Base-by-base conservation (phyloP, 2,113 vertebrate genomes). In the Nothobranchius furzeri region DNA sequence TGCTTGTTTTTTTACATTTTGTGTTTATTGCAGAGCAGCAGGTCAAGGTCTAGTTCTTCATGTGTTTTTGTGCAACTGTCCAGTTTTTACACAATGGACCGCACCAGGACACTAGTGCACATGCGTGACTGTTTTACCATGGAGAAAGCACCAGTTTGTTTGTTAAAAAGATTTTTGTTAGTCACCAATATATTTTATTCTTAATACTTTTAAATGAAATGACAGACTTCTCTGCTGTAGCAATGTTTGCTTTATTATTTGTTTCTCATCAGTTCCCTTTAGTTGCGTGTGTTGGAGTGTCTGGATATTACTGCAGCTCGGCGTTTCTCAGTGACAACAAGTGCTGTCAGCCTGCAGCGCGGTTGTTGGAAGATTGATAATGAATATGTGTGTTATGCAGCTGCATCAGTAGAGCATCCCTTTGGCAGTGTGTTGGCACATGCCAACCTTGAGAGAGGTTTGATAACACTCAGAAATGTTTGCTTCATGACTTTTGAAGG, bases 361-460 rank as follows among this genome's bases (percentile, higher is more conserved):
- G n/a, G 59, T 73, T 66, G 60, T 56, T 46, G 45, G 49, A 76
- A 74, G 70, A 68, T 20, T 63, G 76, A 77, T 78, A 79, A 70
- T 68, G 75, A 66, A 66, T 83, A 71, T 65, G 36, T 54, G 42
- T 68, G 55, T 35, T 24, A 74, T 65, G 61, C 67, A 36, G 75
- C 48, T 54, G 54, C 79, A 75, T 83, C 79, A 70, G 65, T 75
- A 66, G 66, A 85, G 71, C 73, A 71, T 84, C 75, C 81, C 82
- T 80, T 77, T 78, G 84, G 84, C 75, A 9, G 75, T 58, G 55
- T 78, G 81, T 86, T 89, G 30, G 65, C 20, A 36, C 37, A 72
- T 58, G 6, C 43, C 62, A 83, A 87, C 76, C 85, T 84, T 84
- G 74, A 76, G 36, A 78, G 53, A 53, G 68, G 45, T 57, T 62